These are phyloP conservation scores for Drosophila parvula DNA, from an alignment of 1,140 invertebrate species.

Conservation along the genomic window DNA sequence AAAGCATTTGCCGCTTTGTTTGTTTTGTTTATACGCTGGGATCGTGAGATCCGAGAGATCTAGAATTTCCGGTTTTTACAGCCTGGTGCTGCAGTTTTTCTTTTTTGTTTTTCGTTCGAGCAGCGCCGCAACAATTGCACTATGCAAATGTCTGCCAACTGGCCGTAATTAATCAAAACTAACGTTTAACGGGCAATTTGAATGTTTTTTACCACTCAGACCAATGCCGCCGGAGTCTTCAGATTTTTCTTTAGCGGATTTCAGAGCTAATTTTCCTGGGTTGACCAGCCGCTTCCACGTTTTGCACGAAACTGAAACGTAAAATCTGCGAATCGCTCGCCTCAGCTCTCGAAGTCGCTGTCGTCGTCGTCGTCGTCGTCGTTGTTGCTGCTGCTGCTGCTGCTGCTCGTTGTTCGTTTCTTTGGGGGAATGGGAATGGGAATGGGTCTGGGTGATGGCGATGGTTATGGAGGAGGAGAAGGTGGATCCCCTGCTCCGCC, in stretches of 20 bases:
- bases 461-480: slow-evolving; percentile 1
- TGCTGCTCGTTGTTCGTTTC: slow-evolving; percentile 24
- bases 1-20: slow-evolving; percentile 19
- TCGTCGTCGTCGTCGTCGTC: slow-evolving; percentile 20
- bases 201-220: slow-evolving; percentile 31
- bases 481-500: slow-evolving; percentile 7
- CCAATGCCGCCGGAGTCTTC: slow-evolving; percentile 41
- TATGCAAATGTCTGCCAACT: slow-evolving; percentile 44
- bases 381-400: slow-evolving; percentile 2
- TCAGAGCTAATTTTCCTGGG: slow-evolving; percentile 31
- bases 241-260: slow-evolving; percentile 35
- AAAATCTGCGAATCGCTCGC: slow-evolving; percentile 72
- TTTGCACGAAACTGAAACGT: slow-evolving; percentile 80
- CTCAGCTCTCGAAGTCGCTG: slow-evolving; percentile 42
- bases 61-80: slow-evolving; percentile 78
- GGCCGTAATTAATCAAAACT: slow-evolving; percentile 41
- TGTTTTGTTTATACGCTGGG: slow-evolving; percentile 56
- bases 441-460: no score
- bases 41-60: slow-evolving; percentile 58
- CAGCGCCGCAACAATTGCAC: slow-evolving; percentile 41
- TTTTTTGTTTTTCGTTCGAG: slow-evolving; percentile 10
- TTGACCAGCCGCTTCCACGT: slow-evolving; percentile 77
- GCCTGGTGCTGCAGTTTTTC: slow-evolving; percentile 42
- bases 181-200: slow-evolving; percentile 35
- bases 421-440: slow-evolving; percentile 2